These are phyloP conservation scores for Calephelis perditalis DNA, from an alignment of 2,888 invertebrate genomes.

Conservation along the genomic window DNA sequence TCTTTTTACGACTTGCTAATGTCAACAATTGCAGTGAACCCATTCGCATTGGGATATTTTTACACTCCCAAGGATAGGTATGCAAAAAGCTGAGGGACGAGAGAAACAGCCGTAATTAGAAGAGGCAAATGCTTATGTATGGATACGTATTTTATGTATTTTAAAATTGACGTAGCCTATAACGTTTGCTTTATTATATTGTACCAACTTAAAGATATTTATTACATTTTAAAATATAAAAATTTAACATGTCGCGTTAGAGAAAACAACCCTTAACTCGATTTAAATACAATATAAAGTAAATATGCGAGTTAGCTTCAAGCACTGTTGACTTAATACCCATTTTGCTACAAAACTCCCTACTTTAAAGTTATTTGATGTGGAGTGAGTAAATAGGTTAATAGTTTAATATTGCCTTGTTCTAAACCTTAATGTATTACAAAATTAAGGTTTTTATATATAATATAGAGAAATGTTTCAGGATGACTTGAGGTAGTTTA, in stretches of 20 bases:
- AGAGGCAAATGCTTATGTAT: neutral
- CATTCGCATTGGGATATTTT: too few species aligned
- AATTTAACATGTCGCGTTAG: neutral
- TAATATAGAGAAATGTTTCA: too few species aligned
- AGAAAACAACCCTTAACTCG: conserved; percentile 20
- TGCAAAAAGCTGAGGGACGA: neutral
- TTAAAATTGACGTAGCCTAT: neutral
- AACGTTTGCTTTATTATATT: neutral
- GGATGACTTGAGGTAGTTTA: too few species aligned
- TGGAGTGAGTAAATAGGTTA: neutral
- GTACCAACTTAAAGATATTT: too few species aligned
- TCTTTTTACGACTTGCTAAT: too few species aligned
- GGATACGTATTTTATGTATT: neutral
- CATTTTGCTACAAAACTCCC: conserved; percentile 1
- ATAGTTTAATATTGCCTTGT: neutral
- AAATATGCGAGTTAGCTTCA: conserved; percentile 15
- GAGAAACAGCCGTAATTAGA: neutral
- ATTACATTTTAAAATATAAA: too few species aligned
- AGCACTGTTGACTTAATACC: conserved; percentile 21
- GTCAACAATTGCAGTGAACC: too few species aligned
- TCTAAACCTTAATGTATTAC: neutral
- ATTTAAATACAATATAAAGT: conserved; percentile 19
- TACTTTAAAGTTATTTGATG: neutral
- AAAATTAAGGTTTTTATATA: too few species aligned
- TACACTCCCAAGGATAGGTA: too few species aligned